phyloP scores from a whole-genome alignment of 2,888 invertebrate species.

The Brachypterus glaber region DNA sequence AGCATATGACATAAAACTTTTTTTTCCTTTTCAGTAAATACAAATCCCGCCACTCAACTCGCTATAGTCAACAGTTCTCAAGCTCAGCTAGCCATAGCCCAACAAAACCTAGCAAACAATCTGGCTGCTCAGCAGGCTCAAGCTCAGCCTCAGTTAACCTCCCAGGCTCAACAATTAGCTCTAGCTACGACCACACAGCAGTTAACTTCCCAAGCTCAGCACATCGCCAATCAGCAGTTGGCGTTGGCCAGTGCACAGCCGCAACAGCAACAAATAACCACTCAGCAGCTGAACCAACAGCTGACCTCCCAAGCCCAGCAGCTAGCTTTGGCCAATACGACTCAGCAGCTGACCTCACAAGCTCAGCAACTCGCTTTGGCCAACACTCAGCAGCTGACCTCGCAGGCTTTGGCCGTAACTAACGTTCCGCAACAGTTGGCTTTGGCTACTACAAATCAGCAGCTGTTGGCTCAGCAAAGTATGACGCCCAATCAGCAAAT shows the following conservation, averaged over 20 bases:
- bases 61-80: constrained; percentile 38
- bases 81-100: constrained; percentile 38
- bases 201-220: constrained; percentile 33
- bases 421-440: constrained; percentile 29
- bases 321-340: constrained; percentile 29
- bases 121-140: constrained; percentile 32
- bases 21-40: constrained; percentile 36
- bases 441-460: constrained; percentile 28
- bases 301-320: constrained; percentile 32
- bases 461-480: constrained; percentile 33
- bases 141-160: constrained; percentile 31
- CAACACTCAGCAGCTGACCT: constrained; percentile 27
- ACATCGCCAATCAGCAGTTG: constrained; percentile 33
- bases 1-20: too few relatives aligned
- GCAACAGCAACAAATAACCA: constrained; percentile 21
- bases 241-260: constrained; percentile 24
- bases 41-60: constrained; percentile 37
- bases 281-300: constrained; percentile 35
- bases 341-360: constrained; percentile 32
- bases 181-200: constrained; percentile 36
- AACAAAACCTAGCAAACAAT: constrained; percentile 37
- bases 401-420: constrained; percentile 24
- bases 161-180: constrained; percentile 37
- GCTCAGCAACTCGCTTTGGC: constrained; percentile 35
- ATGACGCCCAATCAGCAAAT: constrained; percentile 32